Base-by-base conservation (phyloP, 2,888 invertebrate genomes). In the Ophion ellenae region DNA sequence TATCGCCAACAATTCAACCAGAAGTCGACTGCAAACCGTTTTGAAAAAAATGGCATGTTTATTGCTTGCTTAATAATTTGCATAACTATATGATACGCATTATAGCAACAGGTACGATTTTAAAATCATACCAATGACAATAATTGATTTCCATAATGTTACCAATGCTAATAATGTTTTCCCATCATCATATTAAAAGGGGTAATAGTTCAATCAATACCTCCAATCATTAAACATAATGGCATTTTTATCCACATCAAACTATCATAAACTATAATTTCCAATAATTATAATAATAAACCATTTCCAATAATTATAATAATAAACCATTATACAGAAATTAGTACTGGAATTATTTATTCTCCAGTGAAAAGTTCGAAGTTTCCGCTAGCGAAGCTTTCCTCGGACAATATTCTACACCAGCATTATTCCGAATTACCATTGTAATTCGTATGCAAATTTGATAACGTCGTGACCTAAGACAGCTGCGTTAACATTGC, bases 401-500 rank as follows among this genome's bases (percentile, higher is more conserved):
- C 24, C 28, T n/a, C 69, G 40, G 17, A 70, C 45, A 79, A 61
- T 28, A 61, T 78, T 78, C 67, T 63, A 47, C 40, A 64, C 17
- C 20, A 57, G 69, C 14, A 81, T 84, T 81, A 80, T 81, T 63
- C 28, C 40, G 47, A 83, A 85, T 85, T 84, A 86, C 82, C 82
- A 85, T 84, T 76, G 61, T 71, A 81, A 86, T 88, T 88, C 84
- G 74, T 80, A 85, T 88, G 87, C 76, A 84, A 88, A 88, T 88
- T 77, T 85, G 83, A 87, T 85, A 80, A 78, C 63, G 53, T 59
- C 67, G 64, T 71, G 81, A 73, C 77, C 73, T 63, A 69, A 82
- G 78, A 78, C 74, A 64, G 67, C 32, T 77, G 63, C 17, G 40
- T 17, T 59, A 28, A 5, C 70, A 28, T 70, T 28, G 71, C 61